Percentiles rank a stretch among this genome's conserved stretches.
Conservation (phyloP, 2,888 invertebrate species). For the Dione vanillae region DNA sequence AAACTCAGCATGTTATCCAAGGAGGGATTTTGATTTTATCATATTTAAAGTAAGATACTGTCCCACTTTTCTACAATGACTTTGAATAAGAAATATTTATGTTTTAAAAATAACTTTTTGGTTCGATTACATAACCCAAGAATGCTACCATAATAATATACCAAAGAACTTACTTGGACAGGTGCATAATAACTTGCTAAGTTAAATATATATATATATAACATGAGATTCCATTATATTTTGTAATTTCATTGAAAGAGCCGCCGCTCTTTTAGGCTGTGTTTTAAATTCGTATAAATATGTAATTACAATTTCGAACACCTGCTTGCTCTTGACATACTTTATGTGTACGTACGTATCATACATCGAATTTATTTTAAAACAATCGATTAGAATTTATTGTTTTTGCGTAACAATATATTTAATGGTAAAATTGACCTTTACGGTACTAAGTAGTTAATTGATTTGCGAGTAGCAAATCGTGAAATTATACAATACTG, state of each 20-base stretch:
- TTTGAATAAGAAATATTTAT: no score
- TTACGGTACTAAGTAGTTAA: not conserved
- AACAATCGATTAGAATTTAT: constrained; percentile 29
- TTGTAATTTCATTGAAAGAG: not conserved
- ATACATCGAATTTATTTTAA: constrained; percentile 8
- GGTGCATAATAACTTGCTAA: not conserved
- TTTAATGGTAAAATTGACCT: constrained; percentile 23
- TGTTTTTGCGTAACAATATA: constrained; percentile 14
- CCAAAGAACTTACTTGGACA: not conserved
- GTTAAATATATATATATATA: not conserved
- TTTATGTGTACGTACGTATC: constrained; percentile 16
- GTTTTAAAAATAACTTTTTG: not conserved
- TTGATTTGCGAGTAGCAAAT: not conserved
- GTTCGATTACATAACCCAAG: not conserved
- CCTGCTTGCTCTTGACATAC: constrained; percentile 38
- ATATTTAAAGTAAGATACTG: no score
- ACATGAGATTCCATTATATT: not conserved
- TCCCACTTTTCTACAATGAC: no score
- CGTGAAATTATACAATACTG: not conserved
- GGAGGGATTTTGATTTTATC: no score
- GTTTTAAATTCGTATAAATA: not conserved
- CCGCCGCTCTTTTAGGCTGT: not conserved
- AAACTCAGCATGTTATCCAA: no score
- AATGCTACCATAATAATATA: not conserved
- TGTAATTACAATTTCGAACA: constrained; percentile 20